Percentiles rank a stretch among this genome's conserved stretches.
phyloP scores from a whole-genome alignment of 1,140 invertebrate species.

The Orchesella cincta region DNA sequence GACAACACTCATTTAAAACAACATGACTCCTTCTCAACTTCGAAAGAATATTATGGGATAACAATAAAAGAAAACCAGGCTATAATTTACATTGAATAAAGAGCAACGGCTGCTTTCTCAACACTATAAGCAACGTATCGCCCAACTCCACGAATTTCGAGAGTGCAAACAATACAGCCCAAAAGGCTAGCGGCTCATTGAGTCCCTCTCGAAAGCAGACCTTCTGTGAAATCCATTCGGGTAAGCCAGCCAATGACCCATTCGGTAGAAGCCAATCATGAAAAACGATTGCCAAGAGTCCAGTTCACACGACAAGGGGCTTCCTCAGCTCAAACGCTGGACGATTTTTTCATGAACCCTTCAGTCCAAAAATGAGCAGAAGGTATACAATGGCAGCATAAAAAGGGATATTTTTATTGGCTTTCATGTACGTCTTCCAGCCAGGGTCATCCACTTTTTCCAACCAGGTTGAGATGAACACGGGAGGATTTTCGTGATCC shows the following conservation, averaged over 20 bases:
- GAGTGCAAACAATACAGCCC: conserved; percentile 16
- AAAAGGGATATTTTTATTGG: conserved; percentile 16
- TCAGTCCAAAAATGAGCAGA: neutral
- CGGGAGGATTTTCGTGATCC: neutral
- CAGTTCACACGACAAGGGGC: neutral
- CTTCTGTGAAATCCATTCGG: conserved; percentile 50
- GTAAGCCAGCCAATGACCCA: conserved; percentile 19
- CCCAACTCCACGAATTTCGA: conserved; percentile 27
- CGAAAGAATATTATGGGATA: neutral
- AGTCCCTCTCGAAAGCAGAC: conserved; percentile 16
- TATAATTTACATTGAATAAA: conserved; percentile 28
- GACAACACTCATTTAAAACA: too few relatives aligned
- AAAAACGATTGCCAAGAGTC: conserved; percentile 56
- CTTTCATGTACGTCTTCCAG: conserved; percentile 19
- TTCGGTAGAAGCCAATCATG: conserved; percentile 19
- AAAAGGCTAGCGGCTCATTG: conserved; percentile 27
- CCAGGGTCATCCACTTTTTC: conserved; percentile 23
- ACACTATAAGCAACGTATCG: conserved; percentile 15
- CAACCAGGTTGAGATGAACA: neutral
- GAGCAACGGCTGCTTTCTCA: conserved; percentile 22
- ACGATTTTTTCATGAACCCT: neutral
- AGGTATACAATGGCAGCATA: conserved; percentile 7
- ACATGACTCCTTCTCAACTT: too few relatives aligned
- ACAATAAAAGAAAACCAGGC: neutral
- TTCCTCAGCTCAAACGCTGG: neutral